These are phyloP conservation scores for Ursus arctos DNA, from an alignment of 2,113 vertebrate species.

Conservation along the genomic window DNA sequence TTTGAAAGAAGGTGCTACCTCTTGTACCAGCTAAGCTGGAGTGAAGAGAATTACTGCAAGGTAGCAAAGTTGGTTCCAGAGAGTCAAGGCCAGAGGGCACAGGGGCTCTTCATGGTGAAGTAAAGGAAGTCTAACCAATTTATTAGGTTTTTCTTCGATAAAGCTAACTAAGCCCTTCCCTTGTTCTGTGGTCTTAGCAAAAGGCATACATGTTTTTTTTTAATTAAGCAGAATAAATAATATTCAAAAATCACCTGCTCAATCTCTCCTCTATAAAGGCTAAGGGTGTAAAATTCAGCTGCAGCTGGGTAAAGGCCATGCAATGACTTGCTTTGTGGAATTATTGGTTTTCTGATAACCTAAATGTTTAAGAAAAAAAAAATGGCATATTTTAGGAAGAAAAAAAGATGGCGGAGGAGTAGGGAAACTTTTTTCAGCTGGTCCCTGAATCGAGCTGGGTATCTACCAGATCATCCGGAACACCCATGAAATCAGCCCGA, in stretches of 20 bases:
- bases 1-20: background rate
- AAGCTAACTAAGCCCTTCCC: background rate
- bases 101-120: background rate
- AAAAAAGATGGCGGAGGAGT: no score
- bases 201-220: background rate
- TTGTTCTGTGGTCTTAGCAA: background rate
- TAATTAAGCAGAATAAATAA: slow-evolving; percentile 8
- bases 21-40: background rate
- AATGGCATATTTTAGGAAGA: no score
- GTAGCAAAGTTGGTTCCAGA: background rate
- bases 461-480: no score
- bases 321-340: background rate
- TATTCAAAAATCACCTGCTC: background rate
- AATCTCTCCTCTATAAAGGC: background rate
- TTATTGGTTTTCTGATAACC: background rate
- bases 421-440: no score
- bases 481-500: no score
- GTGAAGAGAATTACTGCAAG: background rate
- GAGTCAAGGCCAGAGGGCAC: background rate
- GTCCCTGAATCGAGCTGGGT: no score
- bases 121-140: background rate
- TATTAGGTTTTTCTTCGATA: background rate
- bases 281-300: background rate
- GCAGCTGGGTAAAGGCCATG: background rate
- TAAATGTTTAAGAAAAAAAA: background rate